Evolutionary conservation across 2,797 vertebrate species (phyloP).

Genomic region (Onychomys arenicola): DNA sequence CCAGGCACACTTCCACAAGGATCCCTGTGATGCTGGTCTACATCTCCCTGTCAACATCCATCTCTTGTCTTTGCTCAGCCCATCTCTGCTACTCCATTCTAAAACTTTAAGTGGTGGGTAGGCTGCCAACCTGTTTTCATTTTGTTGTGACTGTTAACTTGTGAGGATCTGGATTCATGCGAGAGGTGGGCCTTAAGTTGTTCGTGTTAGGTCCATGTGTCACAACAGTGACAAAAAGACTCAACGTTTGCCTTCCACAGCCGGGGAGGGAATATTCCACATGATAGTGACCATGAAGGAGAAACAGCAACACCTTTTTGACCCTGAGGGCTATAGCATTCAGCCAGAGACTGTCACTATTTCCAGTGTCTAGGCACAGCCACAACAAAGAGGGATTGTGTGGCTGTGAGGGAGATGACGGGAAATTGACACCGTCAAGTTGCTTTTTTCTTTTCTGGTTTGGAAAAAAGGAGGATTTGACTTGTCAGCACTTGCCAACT

Average conservation of each 20-base stretch:
- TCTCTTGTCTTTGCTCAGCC: neutral
- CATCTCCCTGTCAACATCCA: rapidly evolving
- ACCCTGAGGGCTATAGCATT: too few relatives aligned
- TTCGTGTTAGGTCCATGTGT: neutral
- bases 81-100: too few relatives aligned
- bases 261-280: neutral
- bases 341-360: too few relatives aligned
- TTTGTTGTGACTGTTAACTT: neutral
- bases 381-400: neutral
- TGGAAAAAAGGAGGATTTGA: constrained; percentile 11
- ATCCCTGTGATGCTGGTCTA: neutral
- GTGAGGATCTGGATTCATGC: neutral
- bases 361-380: neutral
- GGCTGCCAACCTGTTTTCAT: neutral
- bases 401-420: neutral
- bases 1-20: neutral
- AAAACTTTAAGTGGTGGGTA: neutral
- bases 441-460: neutral
- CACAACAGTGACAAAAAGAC: neutral
- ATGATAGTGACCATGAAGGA: neutral
- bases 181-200: neutral
- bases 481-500: constrained; percentile 49
- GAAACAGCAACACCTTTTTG: neutral
- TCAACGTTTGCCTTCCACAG: neutral
- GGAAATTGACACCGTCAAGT: neutral